Evolutionary conservation across 2,888 invertebrate species (phyloP).

Genomic region (Bursaphelenchus okinawaensis): DNA sequence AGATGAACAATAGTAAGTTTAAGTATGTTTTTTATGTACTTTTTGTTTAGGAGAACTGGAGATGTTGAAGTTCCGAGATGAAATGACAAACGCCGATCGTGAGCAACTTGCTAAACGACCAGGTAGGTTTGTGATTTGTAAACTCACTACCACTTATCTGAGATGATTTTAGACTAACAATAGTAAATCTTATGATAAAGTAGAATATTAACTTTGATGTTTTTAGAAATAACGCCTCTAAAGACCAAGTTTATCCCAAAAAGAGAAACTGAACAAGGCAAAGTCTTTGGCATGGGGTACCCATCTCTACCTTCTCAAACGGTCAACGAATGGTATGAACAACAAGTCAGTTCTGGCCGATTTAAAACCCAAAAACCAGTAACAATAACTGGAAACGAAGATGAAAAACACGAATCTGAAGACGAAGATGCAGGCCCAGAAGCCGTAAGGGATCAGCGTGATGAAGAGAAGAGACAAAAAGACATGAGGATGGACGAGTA

Average conservation of each 20-base stretch:
- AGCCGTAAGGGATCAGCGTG: slow-evolving; percentile 1
- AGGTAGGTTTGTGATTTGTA: not conserved
- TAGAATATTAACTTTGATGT: not conserved
- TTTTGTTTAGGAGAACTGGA: slow-evolving; percentile 3
- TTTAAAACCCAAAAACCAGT: slow-evolving; percentile 20
- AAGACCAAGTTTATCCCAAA: slow-evolving; percentile 77
- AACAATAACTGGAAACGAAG: slow-evolving; percentile 12
- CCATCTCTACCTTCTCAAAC: slow-evolving; percentile 85
- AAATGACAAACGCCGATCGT: not conserved
- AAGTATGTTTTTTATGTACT: not conserved
- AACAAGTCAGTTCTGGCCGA: slow-evolving; percentile 71
- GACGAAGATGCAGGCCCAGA: slow-evolving; percentile 17
- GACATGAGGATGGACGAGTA: slow-evolving; percentile 48
- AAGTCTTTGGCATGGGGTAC: slow-evolving; percentile 87
- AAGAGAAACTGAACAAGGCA: slow-evolving; percentile 75
- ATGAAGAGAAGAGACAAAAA: slow-evolving; percentile 31
- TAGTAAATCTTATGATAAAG: not conserved
- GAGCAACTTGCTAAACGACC: not conserved
- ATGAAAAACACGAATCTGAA: slow-evolving; percentile 13
- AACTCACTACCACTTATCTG: too few relatives aligned
- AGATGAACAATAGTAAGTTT: not conserved
- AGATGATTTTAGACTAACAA: too few relatives aligned
- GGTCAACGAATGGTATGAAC: slow-evolving; percentile 88
- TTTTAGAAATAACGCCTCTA: slow-evolving; percentile 6
- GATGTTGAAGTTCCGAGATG: slow-evolving; percentile 3